Conservation (phyloP, 1,140 invertebrate species). For the Nomia melanderi region DNA sequence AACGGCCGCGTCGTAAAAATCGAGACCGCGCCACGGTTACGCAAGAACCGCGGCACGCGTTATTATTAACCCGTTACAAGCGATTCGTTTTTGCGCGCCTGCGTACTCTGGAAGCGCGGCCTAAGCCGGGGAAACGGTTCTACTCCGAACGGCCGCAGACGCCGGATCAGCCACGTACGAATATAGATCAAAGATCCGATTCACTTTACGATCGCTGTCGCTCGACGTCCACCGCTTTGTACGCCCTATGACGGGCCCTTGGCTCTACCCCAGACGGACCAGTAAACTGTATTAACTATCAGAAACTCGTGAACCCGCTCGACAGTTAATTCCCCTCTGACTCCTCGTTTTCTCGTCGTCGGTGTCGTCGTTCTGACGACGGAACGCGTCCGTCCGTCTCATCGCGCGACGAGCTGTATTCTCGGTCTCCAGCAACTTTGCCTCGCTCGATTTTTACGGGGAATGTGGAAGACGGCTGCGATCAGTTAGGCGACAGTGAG, state of each 20-base stretch:
- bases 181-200: conserved; percentile 79
- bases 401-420: background rate
- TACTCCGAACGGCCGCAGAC: background rate
- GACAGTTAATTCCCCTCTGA: background rate
- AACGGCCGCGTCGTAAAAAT: too few relatives aligned
- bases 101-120: background rate
- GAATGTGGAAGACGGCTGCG: too few relatives aligned
- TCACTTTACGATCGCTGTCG: conserved; percentile 73
- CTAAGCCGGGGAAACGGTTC: background rate
- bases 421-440: background rate
- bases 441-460: background rate
- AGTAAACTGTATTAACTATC: conserved; percentile 71
- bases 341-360: background rate
- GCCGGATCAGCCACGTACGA: conserved; percentile 45
- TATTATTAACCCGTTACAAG: conserved; percentile 44
- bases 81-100: conserved; percentile 36
- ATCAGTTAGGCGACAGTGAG: too few relatives aligned
- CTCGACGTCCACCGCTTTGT: conserved; percentile 30
- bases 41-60: conserved; percentile 39
- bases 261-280: conserved; percentile 34
- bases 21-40: conserved; percentile 23
- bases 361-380: background rate
- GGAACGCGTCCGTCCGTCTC: background rate
- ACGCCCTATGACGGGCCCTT: conserved; percentile 29
- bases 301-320: conserved; percentile 53